Evolutionary conservation across 2,888 invertebrate species (phyloP), one percentile per base, ranked within the genome.

Genomic region (Laothoe populi): DNA sequence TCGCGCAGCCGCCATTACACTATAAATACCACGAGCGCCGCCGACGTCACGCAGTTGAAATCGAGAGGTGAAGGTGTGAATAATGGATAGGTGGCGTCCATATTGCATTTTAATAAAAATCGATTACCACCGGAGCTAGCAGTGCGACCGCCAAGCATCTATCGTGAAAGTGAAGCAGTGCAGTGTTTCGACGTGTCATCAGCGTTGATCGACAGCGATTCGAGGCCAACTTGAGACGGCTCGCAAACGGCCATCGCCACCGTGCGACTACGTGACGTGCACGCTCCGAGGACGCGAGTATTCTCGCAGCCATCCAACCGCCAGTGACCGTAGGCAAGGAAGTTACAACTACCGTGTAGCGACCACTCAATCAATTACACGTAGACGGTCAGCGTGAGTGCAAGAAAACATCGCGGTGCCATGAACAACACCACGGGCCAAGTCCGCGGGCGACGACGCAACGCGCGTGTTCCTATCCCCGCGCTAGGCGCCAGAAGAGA

Each of bases 161-260:
- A 84, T 86, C 87, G 90, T 87, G 90, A 90, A 91, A 90, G 90
- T 90, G 78, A 83, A 84, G 81, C 77, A 83, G 84, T 85, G 80
- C 74, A 87, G 90, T 87, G 91, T 90, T 90, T 89, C 89, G 87
- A 90, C 91, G 92, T 88, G 92, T 90, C 90, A 90, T 89, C 90
- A 84, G 77, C 78, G 82, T 75, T 82, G 90, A 90, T 87, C 85
- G 89, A 88, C 90, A 90, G 82, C 82, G 84, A 86, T 83, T 83
- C 87, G 89, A 89, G 86, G 88, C 89, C 86, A 79, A 81, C 63
- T 60, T 59, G 64, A 24, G 60, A 62, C 49, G 59, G 62, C 16
- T 48, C 62, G 62, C 42, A 31, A 48, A 42, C 63, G 24, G 26
- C 26, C 53, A 58, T 46, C 19, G 46, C 57, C 57, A 62, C 42